phyloP scores from a whole-genome alignment of 35 echinoderm and acorn worm species.

The Apostichopus japonicus region DNA sequence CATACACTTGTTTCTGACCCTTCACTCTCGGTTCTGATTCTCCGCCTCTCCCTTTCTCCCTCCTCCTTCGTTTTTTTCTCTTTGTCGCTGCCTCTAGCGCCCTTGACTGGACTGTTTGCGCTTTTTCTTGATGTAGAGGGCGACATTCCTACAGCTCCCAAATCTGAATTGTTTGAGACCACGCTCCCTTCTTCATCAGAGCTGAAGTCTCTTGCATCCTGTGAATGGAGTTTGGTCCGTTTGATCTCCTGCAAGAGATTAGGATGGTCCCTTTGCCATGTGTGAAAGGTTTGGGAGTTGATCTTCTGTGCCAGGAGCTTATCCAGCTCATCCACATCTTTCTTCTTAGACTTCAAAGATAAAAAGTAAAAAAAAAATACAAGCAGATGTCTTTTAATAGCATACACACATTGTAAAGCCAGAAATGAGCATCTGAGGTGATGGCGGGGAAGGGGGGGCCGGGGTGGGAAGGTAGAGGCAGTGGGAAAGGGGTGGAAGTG shows the following conservation, averaged over 20 bases:
- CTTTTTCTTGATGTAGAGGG: background rate
- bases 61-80: background rate
- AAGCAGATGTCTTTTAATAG: too few species aligned
- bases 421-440: too few species aligned
- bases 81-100: background rate
- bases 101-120: background rate
- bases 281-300: background rate
- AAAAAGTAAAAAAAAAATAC: background rate
- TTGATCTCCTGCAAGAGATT: conserved; percentile 21
- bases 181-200: conserved; percentile 47
- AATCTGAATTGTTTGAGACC: conserved; percentile 7
- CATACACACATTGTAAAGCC: too few species aligned
- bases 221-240: background rate
- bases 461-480: too few species aligned
- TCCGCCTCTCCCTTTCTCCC: background rate
- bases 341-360: background rate
- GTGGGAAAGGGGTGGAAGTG: too few species aligned
- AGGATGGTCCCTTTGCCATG: conserved; percentile 38
- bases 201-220: conserved; percentile 14
- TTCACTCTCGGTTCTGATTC: background rate
- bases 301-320: conserved; percentile 45
- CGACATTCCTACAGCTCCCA: background rate
- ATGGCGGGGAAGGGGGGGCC: too few species aligned
- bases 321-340: conserved; percentile 45
- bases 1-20: conserved; percentile 23